These are phyloP conservation scores for Rhinoptilus africanus DNA, from an alignment of 2,113 vertebrate genomes.

Conservation along the genomic window DNA sequence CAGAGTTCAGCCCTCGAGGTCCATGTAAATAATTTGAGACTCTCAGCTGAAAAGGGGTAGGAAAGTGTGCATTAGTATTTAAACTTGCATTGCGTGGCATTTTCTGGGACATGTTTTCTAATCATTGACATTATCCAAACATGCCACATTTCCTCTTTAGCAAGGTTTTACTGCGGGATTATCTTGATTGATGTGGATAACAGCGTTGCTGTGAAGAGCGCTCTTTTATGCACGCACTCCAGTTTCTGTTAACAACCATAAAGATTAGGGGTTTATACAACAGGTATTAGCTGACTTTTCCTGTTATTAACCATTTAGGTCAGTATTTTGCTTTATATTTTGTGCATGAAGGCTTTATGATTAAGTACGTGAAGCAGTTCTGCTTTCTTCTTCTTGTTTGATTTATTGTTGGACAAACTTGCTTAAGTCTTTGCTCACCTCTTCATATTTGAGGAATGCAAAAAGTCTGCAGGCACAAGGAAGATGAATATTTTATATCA, in stretches of 20 bases:
- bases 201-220: not conserved
- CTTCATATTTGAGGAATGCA: not conserved
- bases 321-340: constrained; percentile 15
- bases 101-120: constrained; percentile 35
- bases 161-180: constrained; percentile 26
- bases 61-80: constrained; percentile 29
- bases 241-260: constrained; percentile 40
- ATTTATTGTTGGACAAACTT: not conserved
- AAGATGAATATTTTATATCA: not conserved
- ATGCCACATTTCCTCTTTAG: constrained; percentile 33
- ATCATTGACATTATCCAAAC: constrained; percentile 46
- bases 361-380: not conserved
- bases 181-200: constrained; percentile 38
- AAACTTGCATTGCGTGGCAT: constrained; percentile 20
- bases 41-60: not conserved
- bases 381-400: not conserved
- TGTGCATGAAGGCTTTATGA: not conserved
- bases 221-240: not conserved
- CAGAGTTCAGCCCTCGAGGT: not conserved
- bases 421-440: not conserved
- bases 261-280: constrained; percentile 47
- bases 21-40: not conserved
- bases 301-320: constrained; percentile 35
- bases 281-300: constrained; percentile 29
- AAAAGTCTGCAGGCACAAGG: not conserved